Percentiles rank a stretch among this genome's conserved stretches.
These are phyloP conservation scores for Arbacia lixula DNA, from an alignment of 53 echinoderm and acorn worm genomes.

Conservation along the genomic window DNA sequence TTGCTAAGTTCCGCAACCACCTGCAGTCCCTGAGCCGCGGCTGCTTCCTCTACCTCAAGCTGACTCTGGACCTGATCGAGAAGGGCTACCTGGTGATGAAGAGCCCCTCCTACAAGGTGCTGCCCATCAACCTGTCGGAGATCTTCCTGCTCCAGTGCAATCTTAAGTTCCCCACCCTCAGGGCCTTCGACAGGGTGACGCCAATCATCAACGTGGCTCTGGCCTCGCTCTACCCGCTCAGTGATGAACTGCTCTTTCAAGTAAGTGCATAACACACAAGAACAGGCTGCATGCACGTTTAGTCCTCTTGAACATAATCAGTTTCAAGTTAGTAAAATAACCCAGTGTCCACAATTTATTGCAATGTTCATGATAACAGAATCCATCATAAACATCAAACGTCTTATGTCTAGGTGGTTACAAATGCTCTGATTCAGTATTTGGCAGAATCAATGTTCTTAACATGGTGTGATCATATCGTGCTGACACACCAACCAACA, in stretches of 20 bases:
- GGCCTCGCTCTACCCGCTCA: constrained; percentile 90
- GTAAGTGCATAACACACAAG: constrained; percentile 7
- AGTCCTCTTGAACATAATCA: no score
- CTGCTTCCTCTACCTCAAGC: constrained; percentile 93
- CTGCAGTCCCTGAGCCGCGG: constrained; percentile 84
- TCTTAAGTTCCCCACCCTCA: constrained; percentile 86
- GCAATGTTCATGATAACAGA: no score
- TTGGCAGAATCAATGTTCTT: no score
- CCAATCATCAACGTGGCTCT: constrained; percentile 88
- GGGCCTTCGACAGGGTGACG: constrained; percentile 88
- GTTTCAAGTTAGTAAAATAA: no score
- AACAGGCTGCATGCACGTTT: no score
- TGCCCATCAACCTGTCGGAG: constrained; percentile 97
- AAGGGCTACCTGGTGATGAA: constrained; percentile 92
- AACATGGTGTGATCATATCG: no score
- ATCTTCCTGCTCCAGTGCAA: constrained; percentile 98
- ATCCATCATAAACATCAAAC: no score
- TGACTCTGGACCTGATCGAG: constrained; percentile 97
- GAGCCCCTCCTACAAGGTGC: constrained; percentile 91
- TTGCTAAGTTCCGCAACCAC: constrained; percentile 85
- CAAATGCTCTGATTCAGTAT: no score
- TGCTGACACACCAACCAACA: no score
- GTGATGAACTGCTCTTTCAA: constrained; percentile 79
- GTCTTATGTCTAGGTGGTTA: no score
- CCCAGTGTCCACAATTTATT: no score